Conservation (phyloP, 2,888 invertebrate genomes). For the Iphiclides podalirius region DNA sequence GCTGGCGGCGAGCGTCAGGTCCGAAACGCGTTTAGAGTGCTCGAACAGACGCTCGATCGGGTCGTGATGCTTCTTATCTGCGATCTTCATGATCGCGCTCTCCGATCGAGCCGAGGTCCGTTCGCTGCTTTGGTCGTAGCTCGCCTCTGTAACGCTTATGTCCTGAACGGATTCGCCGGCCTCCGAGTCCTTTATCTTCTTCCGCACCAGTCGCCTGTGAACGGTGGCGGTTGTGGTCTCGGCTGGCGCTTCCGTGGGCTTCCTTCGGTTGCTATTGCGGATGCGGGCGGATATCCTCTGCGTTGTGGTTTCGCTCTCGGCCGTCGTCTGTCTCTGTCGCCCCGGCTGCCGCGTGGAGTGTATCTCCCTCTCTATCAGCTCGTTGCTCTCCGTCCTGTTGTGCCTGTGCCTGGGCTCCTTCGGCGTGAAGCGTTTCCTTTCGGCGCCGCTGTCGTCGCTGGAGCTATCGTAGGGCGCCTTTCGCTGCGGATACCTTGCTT, state of each 20-base stretch:
- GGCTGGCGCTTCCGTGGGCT: conserved; percentile 61
- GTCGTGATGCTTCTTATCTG: conserved; percentile 71
- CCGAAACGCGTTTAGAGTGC: conserved; percentile 85
- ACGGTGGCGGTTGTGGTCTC: conserved; percentile 51
- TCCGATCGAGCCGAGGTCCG: conserved; percentile 70
- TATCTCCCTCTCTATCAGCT: conserved; percentile 53
- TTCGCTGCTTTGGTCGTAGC: conserved; percentile 53
- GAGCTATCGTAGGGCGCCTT: conserved; percentile 62
- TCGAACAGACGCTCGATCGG: conserved; percentile 67
- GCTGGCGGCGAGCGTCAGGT: conserved; percentile 86
- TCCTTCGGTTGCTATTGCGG: conserved; percentile 60
- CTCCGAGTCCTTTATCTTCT: conserved; percentile 63
- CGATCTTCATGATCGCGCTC: conserved; percentile 80
- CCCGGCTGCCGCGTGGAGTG: conserved; percentile 48
- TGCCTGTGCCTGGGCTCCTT: conserved; percentile 68
- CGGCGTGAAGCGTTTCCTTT: conserved; percentile 74
- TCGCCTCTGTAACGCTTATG: conserved; percentile 57
- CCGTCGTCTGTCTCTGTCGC: conserved; percentile 56
- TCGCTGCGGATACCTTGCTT: conserved; percentile 72
- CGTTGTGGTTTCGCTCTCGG: conserved; percentile 57
- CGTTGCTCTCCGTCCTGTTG: conserved; percentile 51
- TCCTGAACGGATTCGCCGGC: conserved; percentile 66
- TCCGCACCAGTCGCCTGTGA: conserved; percentile 57
- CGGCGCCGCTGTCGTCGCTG: conserved; percentile 60
- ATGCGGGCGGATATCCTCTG: conserved; percentile 65